phyloP scores from a whole-genome alignment of 2,113 vertebrate species.

The Triplophysa dalaica region DNA sequence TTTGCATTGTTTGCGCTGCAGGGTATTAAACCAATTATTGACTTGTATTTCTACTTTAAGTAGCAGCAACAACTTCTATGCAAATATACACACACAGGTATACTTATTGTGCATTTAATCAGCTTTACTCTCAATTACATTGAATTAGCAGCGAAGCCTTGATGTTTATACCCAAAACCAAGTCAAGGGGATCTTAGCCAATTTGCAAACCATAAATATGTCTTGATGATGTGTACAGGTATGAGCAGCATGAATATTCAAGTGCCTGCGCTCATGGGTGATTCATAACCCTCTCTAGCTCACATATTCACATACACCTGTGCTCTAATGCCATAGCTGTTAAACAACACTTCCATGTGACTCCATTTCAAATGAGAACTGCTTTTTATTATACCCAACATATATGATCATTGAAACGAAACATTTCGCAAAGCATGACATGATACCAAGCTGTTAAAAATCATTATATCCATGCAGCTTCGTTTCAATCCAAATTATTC shows the following conservation, averaged over 20 bases:
- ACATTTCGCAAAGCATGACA: not conserved
- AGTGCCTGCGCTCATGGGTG: not conserved
- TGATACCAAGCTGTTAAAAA: not conserved
- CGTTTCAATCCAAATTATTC: no score
- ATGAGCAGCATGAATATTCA: conserved; percentile 17
- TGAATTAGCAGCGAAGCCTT: not conserved
- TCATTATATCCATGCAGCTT: no score
- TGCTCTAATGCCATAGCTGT: not conserved
- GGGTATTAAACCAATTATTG: not conserved
- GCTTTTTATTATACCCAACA: conserved; percentile 24
- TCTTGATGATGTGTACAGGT: not conserved
- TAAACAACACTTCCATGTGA: conserved; percentile 14
- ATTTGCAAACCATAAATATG: not conserved
- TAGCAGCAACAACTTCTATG: not conserved
- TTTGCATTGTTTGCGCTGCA: not conserved
- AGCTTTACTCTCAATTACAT: not conserved
- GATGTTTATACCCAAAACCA: not conserved
- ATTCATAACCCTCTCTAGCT: not conserved
- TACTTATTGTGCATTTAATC: not conserved
- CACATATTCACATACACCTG: not conserved
- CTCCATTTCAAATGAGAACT: conserved; percentile 16
- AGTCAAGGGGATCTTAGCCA: not conserved
- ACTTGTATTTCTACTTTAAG: not conserved
- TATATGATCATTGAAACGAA: not conserved
- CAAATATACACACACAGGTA: not conserved